A percentile compares a stretch with the other conserved stretches of the same genome.
Evolutionary conservation across 2,113 vertebrate species (phyloP).

Genomic region (Pao palembangensis): DNA sequence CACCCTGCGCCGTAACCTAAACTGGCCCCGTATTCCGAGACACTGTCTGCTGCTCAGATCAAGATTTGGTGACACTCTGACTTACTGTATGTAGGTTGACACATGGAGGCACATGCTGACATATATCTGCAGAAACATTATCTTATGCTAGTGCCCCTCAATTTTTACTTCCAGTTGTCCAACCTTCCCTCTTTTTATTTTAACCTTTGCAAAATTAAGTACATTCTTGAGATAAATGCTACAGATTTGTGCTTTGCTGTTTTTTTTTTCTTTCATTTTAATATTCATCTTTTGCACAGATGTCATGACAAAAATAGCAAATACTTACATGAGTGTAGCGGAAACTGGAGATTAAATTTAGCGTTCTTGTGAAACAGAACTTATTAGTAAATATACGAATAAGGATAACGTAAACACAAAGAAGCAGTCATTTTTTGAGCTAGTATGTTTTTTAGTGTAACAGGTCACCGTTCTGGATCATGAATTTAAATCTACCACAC

Average conservation of each 20-base stretch:
- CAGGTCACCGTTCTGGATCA: slow-evolving; percentile 54
- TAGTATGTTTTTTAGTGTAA: slow-evolving; percentile 52
- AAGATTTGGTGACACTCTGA: slow-evolving; percentile 40
- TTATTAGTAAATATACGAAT: too few relatives aligned
- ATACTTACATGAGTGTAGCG: neutral
- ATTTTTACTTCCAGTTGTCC: too few relatives aligned
- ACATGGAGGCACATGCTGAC: slow-evolving; percentile 23
- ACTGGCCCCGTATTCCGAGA: slow-evolving; percentile 31
- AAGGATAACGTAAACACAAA: slow-evolving; percentile 17
- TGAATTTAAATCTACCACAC: slow-evolving; percentile 32
- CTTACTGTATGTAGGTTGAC: slow-evolving; percentile 25
- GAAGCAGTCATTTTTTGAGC: slow-evolving; percentile 44
- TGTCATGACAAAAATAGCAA: neutral
- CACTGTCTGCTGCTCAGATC: slow-evolving; percentile 50
- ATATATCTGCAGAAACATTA: slow-evolving; percentile 1
- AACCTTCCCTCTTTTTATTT: too few relatives aligned
- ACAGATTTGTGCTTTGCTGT: too few relatives aligned
- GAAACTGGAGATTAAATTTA: neutral
- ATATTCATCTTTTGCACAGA: too few relatives aligned
- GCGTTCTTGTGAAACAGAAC: too few relatives aligned
- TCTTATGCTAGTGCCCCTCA: neutral
- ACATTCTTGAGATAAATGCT: too few relatives aligned
- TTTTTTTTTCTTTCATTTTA: too few relatives aligned
- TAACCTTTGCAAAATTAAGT: too few relatives aligned
- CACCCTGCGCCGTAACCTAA: slow-evolving; percentile 65